Evolutionary conservation across 92 coral and sea anemone species (phyloP), one percentile per base, ranked within the genome.

Genomic region (Porites evermanni): DNA sequence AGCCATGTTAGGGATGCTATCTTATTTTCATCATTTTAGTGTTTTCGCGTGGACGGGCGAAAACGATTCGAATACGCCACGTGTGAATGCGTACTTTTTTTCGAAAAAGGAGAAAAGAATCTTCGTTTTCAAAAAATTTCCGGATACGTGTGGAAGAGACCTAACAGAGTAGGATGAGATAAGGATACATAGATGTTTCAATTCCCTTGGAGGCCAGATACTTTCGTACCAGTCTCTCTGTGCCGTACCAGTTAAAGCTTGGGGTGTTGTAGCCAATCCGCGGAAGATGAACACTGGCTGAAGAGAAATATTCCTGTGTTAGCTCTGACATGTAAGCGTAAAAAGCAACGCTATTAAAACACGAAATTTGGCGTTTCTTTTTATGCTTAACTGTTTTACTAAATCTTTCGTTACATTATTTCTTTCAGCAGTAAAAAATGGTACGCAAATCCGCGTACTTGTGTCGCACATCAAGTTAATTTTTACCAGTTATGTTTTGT

Each of bases 191-290:
- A 29, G 82, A 84, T 8, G 98, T 94, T 17, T 88, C 87, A 50
- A 91, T 87, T 38, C 95, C 97, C 69, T 86, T 94, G 68, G 93
- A 86, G 7, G 95, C 98, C 16, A 96, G 74, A 79, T 90, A 93
- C 58, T 96, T 96, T 59, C 97, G 92, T 16, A 96, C 82, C 50
- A 96, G 93, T 20, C 98, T 86, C 83, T 96, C 98, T 10, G 98
- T 96, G 50, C 98, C 98, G 79, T 96, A 96, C 98, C 98, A 96
- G 89, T 96, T 96, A 78, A 96, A 96, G 60, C 94, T 93, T 26
- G 98, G 98, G 29, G 98, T 96, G 23, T 96, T 87, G 82, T 96
- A 87, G 21, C 98, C 98, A 56, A 96, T 92, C 59, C 98, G 91
- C 4, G 98, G 98, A 12, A 96, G 93, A 72, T 96, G 98, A 79